Conservation (phyloP, 2,888 invertebrate species). For the Cryptocephalus primarius region DNA sequence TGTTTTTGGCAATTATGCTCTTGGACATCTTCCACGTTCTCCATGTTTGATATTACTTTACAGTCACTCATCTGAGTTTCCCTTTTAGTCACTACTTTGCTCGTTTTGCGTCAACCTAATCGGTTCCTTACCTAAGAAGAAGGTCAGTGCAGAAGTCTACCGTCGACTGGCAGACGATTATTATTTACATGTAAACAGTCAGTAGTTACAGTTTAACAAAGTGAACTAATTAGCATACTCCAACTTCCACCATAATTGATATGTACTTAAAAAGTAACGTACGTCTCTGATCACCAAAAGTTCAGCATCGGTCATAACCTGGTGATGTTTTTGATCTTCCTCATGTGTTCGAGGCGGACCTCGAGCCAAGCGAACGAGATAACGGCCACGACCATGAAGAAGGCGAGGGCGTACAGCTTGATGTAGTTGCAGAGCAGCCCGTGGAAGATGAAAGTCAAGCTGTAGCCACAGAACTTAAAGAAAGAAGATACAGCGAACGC, state of each 20-base stretch:
- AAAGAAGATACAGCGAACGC: conserved; percentile 42
- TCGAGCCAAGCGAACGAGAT: conserved; percentile 45
- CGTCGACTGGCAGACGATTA: too few species aligned
- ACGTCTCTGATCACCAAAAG: conserved; percentile 22
- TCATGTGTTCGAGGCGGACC: conserved; percentile 34
- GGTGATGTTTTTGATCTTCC: conserved; percentile 30
- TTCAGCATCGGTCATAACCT: conserved; percentile 34
- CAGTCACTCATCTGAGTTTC: too few species aligned
- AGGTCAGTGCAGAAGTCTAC: too few species aligned
- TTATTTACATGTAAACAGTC: too few species aligned
- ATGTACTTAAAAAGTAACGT: conserved; percentile 8
- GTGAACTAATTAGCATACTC: too few species aligned
- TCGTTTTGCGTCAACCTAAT: too few species aligned
- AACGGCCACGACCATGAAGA: conserved; percentile 41
- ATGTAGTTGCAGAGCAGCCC: conserved; percentile 47
- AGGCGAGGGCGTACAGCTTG: conserved; percentile 39
- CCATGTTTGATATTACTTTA: too few species aligned
- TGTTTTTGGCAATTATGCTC: too few species aligned
- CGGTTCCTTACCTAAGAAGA: too few species aligned
- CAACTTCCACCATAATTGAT: conserved; percentile 7
- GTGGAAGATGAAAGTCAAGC: conserved; percentile 53
- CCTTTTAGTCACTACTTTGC: too few species aligned
- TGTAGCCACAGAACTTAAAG: conserved; percentile 50
- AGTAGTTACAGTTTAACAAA: too few species aligned
- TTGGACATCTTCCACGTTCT: too few species aligned